These are phyloP conservation scores for Meda fulgida DNA, from an alignment of 2,797 vertebrate genomes.

Conservation along the genomic window DNA sequence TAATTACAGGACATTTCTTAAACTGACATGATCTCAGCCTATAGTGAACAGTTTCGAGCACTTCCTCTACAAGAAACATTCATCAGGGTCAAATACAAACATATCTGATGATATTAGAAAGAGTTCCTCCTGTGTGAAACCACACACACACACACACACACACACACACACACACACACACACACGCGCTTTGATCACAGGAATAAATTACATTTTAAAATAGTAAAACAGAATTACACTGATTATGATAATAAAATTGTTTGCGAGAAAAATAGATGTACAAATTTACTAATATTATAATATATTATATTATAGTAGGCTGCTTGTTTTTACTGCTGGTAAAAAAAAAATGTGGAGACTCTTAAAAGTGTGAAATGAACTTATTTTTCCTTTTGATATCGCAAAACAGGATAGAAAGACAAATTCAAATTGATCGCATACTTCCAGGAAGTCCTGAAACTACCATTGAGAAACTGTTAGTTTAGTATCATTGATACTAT, in stretches of 20 bases:
- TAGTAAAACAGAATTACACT: neutral
- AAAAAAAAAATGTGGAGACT: no score
- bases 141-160: neutral
- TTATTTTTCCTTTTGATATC: neutral
- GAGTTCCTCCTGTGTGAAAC: neutral
- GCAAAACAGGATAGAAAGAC: no score
- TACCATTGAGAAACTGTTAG: neutral
- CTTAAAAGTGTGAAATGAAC: neutral
- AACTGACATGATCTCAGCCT: neutral
- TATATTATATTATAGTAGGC: no score
- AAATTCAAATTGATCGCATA: neutral
- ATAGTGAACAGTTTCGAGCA: neutral
- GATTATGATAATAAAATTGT: neutral
- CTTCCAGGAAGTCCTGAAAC: neutral
- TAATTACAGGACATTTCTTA: constrained; percentile 1
- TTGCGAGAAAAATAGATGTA: neutral
- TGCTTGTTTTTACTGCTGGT: neutral
- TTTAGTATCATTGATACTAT: no score
- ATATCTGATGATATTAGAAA: neutral
- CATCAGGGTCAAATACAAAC: neutral
- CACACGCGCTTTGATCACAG: neutral
- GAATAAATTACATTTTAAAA: neutral
- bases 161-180: neutral
- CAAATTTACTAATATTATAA: neutral
- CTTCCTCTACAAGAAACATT: constrained; percentile 6